Conservation (phyloP, 2,888 invertebrate species). For the Diarsia mendica region DNA sequence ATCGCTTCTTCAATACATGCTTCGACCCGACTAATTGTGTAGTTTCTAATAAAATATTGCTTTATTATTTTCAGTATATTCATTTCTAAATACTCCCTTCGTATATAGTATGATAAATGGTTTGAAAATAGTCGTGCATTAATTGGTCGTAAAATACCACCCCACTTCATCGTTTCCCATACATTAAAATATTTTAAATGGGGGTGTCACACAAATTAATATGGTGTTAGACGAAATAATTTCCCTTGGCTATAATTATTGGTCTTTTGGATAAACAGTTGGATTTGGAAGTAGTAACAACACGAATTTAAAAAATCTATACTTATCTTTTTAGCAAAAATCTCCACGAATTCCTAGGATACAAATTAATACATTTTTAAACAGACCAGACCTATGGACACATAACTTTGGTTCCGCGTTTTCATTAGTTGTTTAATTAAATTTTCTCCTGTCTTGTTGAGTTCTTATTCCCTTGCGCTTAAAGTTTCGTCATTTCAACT, state of each 20-base stretch:
- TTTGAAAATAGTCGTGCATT: not conserved
- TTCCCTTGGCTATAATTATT: not conserved
- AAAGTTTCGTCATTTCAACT: constrained; percentile 44
- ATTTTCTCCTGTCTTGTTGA: constrained; percentile 48
- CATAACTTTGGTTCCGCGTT: constrained; percentile 58
- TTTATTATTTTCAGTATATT: not conserved
- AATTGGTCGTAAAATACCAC: not conserved
- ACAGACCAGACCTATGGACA: constrained; percentile 37
- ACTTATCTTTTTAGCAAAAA: too few relatives aligned
- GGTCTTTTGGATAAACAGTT: not conserved
- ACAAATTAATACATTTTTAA: constrained; percentile 41
- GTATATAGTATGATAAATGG: not conserved
- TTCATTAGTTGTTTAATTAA: constrained; percentile 63
- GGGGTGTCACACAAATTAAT: not conserved
- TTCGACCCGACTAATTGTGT: not conserved
- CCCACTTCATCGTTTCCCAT: too few relatives aligned
- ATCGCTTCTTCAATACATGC: not conserved
- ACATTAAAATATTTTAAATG: not conserved
- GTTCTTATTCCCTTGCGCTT: constrained; percentile 49
- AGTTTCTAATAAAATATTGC: not conserved
- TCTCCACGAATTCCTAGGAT: not conserved
- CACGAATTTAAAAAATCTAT: not conserved
- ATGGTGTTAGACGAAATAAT: not conserved
- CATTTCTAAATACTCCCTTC: not conserved
- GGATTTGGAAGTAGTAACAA: not conserved